Evolutionary conservation across 35 echinoderm and acorn worm genomes (phyloP), one percentile per base, ranked within the genome.

Genomic region (Lytechinus variegatus): DNA sequence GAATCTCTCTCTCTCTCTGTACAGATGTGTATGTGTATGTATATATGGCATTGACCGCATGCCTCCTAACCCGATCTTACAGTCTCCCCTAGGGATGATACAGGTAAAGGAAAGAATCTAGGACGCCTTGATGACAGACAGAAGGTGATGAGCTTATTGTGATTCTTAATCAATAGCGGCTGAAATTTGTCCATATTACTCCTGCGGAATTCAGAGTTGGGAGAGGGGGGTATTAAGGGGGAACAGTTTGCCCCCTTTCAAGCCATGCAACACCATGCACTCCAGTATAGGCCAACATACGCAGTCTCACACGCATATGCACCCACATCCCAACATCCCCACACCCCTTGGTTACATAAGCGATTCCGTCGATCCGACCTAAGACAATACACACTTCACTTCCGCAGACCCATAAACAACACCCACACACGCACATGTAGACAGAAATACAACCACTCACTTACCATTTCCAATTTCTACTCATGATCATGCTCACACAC

Each of bases 81-180:
- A 6, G 28, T 54, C 88, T 89, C 88, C 29, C 88, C 88, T 54
- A 90, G 52, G 88, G 88, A 90, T n/a, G 66, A 24, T 79, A 79
- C 66, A 79, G 66, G 66, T 79, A 79, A 79, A 79, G 88, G 88
- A 90, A 88, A 54, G 52, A 54, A 90, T 90, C 88, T 90, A 54
- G 88, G 88, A 90, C 88, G 88, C 11, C 52, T 10, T 54, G 88
- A 54, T 29, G 88, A 90, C 88, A 90, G 88, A 90, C 88, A 27
- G 88, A 90, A 16, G 88, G 16, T 44, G 11, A 52, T 21, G 88
- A 52, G 88, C 88, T 90, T 90, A 90, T 90, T 90, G 88, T 90
- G 88, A 90, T 90, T 33, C 28, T 44, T 90, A 90, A 90, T 90
- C 88, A 54, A 90, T 90, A 90, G 88, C 28, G 88, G 52, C 29